Base-by-base conservation (phyloP, 2,113 vertebrate genomes). In the Carassius auratus region DNA sequence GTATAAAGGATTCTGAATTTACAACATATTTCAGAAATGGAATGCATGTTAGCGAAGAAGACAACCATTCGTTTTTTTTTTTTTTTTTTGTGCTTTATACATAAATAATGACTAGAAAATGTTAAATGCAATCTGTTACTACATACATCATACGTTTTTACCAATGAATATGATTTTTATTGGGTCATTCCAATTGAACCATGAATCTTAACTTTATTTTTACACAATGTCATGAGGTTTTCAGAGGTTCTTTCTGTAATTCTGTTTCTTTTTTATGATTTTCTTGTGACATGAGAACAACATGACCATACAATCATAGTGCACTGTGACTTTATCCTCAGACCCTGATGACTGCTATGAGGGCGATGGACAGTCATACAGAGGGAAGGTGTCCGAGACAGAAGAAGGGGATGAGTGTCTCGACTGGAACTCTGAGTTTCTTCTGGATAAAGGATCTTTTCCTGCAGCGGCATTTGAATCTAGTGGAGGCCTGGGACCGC, bases 341-440 rank as follows among this genome's bases (percentile, higher is more conserved):
- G 95, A 88, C 19, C 89, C 92, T 17, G 1, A 91, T 5, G 95
- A 95, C 88, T 95, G 95, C 85, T 95, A 84, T 73, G 76, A 82
- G 12, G 92, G 82, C 13, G 80, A 94, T 19, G 94, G 94, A n/a
- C 92, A 94, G 87, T 91, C 93, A 0, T 95, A 95, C 75, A 91
- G 89, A 7, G 95, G 95, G 1, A 88, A 79, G 0, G 93, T 93
- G 55, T 94, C 91, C 9, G 91, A 94, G 86, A 94, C 94, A 2
- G 90, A 93, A 0, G 87, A 94, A 0, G 93, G 93, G 3, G 1
- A 89, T 0, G 92, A 93, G 1, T 95, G 95, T 85, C 93, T 95
- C 0, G 48, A 92, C 89, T 95, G 95, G 95, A 95, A 95, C 88
- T 94, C 94, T 26, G 91, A 95, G 75, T 92, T 94, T 42, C 86